These are phyloP conservation scores for Orbicella faveolata DNA, from an alignment of 64 coral and sea anemone species.

Conservation along the genomic window DNA sequence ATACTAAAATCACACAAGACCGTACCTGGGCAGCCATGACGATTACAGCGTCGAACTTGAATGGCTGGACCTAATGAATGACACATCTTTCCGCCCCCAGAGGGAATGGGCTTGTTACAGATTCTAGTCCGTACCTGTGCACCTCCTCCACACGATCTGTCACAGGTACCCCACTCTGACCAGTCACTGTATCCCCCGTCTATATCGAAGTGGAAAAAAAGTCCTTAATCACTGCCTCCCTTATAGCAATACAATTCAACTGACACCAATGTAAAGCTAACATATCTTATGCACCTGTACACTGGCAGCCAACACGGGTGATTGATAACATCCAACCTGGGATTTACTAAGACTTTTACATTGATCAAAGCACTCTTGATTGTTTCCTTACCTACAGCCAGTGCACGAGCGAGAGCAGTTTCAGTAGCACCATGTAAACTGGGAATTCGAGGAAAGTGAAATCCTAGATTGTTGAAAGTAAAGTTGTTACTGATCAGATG, in stretches of 20 bases:
- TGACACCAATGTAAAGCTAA: too few species aligned
- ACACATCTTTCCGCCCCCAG: conserved; percentile 26
- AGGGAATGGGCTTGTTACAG: conserved; percentile 49
- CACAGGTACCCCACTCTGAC: conserved; percentile 65
- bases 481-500: too few species aligned
- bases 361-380: too few species aligned
- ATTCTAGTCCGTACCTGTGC: conserved; percentile 79
- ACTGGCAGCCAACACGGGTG: too few species aligned
- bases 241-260: too few species aligned
- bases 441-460: background rate
- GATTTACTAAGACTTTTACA: too few species aligned
- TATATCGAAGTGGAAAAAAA: background rate
- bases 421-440: background rate
- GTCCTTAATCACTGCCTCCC: background rate
- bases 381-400: background rate
- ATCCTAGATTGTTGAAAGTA: background rate
- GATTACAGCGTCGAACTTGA: conserved; percentile 82
- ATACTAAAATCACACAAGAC: background rate
- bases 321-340: too few species aligned
- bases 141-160: conserved; percentile 67
- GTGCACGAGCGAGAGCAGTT: background rate
- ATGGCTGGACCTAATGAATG: conserved; percentile 61
- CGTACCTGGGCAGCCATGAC: conserved; percentile 49
- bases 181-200: conserved; percentile 50
- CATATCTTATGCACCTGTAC: too few species aligned